These are phyloP conservation scores for Hermaeophaga mercurialis DNA, from an alignment of 2,888 invertebrate genomes.

Conservation along the genomic window DNA sequence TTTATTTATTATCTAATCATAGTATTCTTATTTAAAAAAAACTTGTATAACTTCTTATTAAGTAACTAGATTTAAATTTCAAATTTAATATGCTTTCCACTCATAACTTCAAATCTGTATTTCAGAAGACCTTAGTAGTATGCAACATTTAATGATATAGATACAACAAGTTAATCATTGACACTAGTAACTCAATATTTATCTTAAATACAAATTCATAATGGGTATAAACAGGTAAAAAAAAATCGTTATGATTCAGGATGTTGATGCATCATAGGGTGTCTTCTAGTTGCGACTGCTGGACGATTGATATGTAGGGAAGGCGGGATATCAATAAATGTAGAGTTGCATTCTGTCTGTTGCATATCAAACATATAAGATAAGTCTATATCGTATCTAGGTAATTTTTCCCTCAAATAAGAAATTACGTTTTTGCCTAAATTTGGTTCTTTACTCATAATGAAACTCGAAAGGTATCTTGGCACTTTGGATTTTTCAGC, in stretches of 20 bases:
- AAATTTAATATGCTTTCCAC: no score
- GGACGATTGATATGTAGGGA: slow-evolving; percentile 47
- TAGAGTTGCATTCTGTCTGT: slow-evolving; percentile 69
- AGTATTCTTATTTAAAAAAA: no score
- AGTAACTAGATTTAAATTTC: no score
- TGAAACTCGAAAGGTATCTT: slow-evolving; percentile 81
- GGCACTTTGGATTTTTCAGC: slow-evolving; percentile 81
- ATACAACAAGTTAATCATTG: no score
- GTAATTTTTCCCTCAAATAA: slow-evolving; percentile 77
- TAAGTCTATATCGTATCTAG: slow-evolving; percentile 82
- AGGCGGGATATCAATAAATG: slow-evolving; percentile 51
- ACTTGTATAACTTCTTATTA: no score
- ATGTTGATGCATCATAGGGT: slow-evolving; percentile 59
- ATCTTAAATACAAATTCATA: no score
- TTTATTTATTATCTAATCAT: no score
- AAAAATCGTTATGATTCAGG: slow-evolving; percentile 26
- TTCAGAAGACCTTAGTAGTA: no score
- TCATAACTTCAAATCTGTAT: no score
- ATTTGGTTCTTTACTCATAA: slow-evolving; percentile 69
- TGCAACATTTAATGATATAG: no score
- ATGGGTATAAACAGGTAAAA: no score
- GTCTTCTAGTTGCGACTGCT: slow-evolving; percentile 50
- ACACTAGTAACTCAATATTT: no score
- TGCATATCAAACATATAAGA: slow-evolving; percentile 84
- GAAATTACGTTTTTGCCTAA: slow-evolving; percentile 73